Base-by-base conservation (phyloP, 2,113 vertebrate genomes). In the Cyanoderma ruficeps region DNA sequence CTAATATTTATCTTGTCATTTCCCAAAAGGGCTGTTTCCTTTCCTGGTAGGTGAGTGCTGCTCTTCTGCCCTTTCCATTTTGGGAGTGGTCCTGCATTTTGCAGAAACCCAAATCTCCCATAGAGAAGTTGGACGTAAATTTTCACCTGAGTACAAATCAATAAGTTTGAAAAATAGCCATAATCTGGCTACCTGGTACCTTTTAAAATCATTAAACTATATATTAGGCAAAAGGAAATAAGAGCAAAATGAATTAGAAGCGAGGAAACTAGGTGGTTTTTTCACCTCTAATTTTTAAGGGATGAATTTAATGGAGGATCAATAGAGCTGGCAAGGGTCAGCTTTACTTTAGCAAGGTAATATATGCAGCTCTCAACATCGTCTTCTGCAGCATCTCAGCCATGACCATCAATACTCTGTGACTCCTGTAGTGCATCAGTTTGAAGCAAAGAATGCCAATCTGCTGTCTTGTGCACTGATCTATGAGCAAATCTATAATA, bases 401-500 rank as follows among this genome's bases (percentile, higher is more conserved):
- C 82, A 35, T 97, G 93, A 77, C 90, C 75, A 57, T 90, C 89
- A 79, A 35, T 91, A 91, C 42, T 49, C 31, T 79, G 72, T 64
- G 89, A 75, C 71, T 75, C 64, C 79, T 68, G 79, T 35, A 78
- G n/a, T 44, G 52, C 67, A 72, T 82, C 68, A 47, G 22, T 92
- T 78, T 59, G 88, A 87, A 87, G 76, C 53, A 56, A 33, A 74
- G 69, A 71, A 78, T 79, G 93, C 65, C 95, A 96, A 39, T 89
- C 83, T 90, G n/a, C 65, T 76, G 80, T 77, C 76, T 56, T 64
- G 86, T 75, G 68, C 61, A 57, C 79, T 95, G 88, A 89, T 92
- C 64, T 96, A 75, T 79, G 93, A 89, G 89, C n/a, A 87, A 55
- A 95, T 93, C 94, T 50, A 87, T 92, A 96, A 90, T 90, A 89